phyloP scores from a whole-genome alignment of 37 sponge, comb jelly and placozoan species.

The Halisarca cf. caerulea region DNA sequence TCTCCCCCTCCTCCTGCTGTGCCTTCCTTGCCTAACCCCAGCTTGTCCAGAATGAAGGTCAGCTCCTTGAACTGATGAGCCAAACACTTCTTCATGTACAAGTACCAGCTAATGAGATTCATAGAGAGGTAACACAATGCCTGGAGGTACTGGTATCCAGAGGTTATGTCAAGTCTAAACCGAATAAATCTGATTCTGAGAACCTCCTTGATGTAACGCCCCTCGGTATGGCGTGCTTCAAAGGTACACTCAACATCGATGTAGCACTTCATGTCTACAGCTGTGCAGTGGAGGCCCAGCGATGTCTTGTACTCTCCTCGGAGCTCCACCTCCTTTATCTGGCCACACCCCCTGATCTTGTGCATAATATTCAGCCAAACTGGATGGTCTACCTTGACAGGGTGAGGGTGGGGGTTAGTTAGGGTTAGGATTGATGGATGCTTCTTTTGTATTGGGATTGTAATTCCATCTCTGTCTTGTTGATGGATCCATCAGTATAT shows the following conservation, averaged over 20 bases:
- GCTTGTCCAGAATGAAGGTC: constrained; percentile 47
- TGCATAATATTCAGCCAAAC: constrained; percentile 64
- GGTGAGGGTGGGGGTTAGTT: constrained; percentile 43
- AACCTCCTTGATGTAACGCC: constrained; percentile 41
- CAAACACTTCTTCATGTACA: constrained; percentile 62
- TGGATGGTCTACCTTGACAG: constrained; percentile 80
- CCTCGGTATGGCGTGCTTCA: constrained; percentile 75
- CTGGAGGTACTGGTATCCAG: constrained; percentile 17
- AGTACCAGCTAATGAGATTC: constrained; percentile 6
- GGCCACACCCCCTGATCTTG: constrained; percentile 75
- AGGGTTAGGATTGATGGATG: too few species aligned
- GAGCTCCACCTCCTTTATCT: constrained; percentile 92
- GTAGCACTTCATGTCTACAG: constrained; percentile 42
- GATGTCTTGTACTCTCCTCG: constrained; percentile 67
- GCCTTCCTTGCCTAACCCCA: too few species aligned
- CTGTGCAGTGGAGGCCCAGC: constrained; percentile 50
- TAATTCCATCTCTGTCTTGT: too few species aligned
- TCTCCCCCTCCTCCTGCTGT: too few species aligned
- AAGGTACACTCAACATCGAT: constrained; percentile 59
- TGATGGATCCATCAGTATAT: too few species aligned
- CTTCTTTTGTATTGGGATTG: too few species aligned
- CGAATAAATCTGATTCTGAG: neutral
- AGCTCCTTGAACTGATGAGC: constrained; percentile 52
- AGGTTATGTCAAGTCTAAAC: constrained; percentile 37
- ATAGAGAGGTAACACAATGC: neutral